Evolutionary conservation across 1,140 invertebrate genomes (phyloP), one percentile per base, ranked within the genome.

Genomic region (Melanaphis sacchari): DNA sequence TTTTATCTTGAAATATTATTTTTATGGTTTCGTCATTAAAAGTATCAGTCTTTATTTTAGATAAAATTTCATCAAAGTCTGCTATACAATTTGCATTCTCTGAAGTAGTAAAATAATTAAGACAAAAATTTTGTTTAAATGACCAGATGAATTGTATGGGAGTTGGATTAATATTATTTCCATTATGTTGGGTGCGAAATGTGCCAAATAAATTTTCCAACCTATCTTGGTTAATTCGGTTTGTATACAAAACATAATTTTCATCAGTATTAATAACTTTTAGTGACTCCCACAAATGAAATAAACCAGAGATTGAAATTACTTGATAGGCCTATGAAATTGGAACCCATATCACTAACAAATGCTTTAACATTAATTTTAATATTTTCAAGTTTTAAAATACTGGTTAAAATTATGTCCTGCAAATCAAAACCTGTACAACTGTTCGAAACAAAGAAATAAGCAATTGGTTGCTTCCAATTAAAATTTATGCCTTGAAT

Each of bases 391-490:
- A n/a, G n/a, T n/a, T 43, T 43, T 4, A 31, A 26, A 22, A 85
- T 85, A 21, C 40, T 85, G 5, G 41, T 49, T 49, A 88, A 46
- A 41, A 88, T 88, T 40, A 88, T 88, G n/a, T 88, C 46, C 31
- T 88, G 85, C 36, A 88, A 85, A 26, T 85, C 84, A 43, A 43
- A 85, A 43, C 82, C 82, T n/a, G 82, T 85, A n/a, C 82, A 85
- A n/a, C 8, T n/a, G 43, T 26, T 85, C 2, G 40, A 85, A 3
- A 85, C 40, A 43, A 85, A 85, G 43, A 85, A 41, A n/a, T 85
- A 43, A 43, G 82, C 38, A 6, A 41, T 85, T 2, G 38, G 84
- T 43, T 85, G 85, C 43, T 87, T 87, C 85, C 85, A 87, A 87
- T 87, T 87, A 36, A 87, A 9, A 87, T 87, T 87, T 87, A 87